phyloP scores from a whole-genome alignment of 2,888 invertebrate species.

The Campoplex capitator region DNA sequence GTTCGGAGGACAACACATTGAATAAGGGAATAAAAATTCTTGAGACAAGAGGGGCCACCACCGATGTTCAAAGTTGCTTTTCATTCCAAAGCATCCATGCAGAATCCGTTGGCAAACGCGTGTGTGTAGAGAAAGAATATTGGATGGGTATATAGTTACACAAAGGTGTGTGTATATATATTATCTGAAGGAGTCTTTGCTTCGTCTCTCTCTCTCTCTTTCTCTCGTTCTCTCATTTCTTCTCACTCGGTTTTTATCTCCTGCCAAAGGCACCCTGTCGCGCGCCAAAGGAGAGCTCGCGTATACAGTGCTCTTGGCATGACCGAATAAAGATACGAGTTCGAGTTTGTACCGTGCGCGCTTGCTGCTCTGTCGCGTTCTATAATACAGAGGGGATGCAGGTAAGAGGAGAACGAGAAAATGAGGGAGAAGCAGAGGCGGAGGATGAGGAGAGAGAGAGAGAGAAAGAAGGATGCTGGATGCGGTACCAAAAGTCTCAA shows the following conservation, averaged over 20 bases:
- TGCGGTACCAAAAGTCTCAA: background rate
- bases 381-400: conserved; percentile 43
- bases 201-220: conserved; percentile 26
- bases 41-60: conserved; percentile 17
- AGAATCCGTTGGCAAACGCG: conserved; percentile 12
- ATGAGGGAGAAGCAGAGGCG: conserved; percentile 5
- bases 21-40: background rate
- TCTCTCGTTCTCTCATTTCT: conserved; percentile 17
- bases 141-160: conserved; percentile 18
- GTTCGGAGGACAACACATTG: background rate
- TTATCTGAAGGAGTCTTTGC: conserved; percentile 48
- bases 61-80: conserved; percentile 25
- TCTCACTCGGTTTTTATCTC: conserved; percentile 65
- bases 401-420: conserved; percentile 4
- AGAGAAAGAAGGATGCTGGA: background rate
- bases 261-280: conserved; percentile 72
- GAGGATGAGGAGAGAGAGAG: conserved; percentile 21
- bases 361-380: conserved; percentile 58
- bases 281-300: conserved; percentile 65
- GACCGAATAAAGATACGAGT: conserved; percentile 78
- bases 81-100: background rate
- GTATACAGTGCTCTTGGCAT: conserved; percentile 70
- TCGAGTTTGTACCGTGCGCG: conserved; percentile 68
- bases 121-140: conserved; percentile 4
- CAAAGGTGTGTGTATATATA: conserved; percentile 17